These are phyloP conservation scores for Aphrophora alni DNA, from an alignment of 2,888 invertebrate species.

Conservation along the genomic window DNA sequence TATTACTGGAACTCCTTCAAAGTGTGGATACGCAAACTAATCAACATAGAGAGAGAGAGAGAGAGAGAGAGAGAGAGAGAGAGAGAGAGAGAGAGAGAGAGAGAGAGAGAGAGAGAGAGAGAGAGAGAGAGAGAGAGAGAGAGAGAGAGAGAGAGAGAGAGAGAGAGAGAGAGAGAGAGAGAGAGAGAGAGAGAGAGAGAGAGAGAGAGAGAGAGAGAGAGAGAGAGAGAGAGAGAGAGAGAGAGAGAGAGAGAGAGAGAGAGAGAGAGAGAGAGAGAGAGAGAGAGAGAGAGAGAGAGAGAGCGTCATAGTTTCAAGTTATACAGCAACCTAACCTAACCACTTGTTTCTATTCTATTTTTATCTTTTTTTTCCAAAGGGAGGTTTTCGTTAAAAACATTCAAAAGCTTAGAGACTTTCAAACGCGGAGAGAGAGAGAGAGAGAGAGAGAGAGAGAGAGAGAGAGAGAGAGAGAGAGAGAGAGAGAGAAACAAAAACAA, in stretches of 20 bases:
- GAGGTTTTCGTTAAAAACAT: too few relatives aligned
- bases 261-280: conserved; percentile 13
- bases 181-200: conserved; percentile 13
- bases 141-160: conserved; percentile 13
- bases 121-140: conserved; percentile 13
- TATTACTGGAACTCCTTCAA: too few relatives aligned
- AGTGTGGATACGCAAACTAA: too few relatives aligned
- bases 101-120: conserved; percentile 13
- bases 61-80: conserved; percentile 13
- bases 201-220: conserved; percentile 13
- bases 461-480: too few relatives aligned
- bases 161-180: conserved; percentile 13
- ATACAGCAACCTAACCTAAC: too few relatives aligned
- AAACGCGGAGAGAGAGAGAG: too few relatives aligned
- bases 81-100: conserved; percentile 13
- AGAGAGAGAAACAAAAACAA: too few relatives aligned
- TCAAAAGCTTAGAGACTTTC: too few relatives aligned
- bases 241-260: conserved; percentile 13
- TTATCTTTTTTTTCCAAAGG: too few relatives aligned
- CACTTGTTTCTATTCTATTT: too few relatives aligned
- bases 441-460: too few relatives aligned
- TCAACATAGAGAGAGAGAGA: conserved; percentile 13
- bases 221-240: conserved; percentile 13
- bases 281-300: conserved; percentile 13
- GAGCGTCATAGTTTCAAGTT: too few relatives aligned